Evolutionary conservation across 23 tunicate genomes (phyloP), one percentile per base, ranked within the genome.

Genomic region (Halocynthia roretzi): DNA sequence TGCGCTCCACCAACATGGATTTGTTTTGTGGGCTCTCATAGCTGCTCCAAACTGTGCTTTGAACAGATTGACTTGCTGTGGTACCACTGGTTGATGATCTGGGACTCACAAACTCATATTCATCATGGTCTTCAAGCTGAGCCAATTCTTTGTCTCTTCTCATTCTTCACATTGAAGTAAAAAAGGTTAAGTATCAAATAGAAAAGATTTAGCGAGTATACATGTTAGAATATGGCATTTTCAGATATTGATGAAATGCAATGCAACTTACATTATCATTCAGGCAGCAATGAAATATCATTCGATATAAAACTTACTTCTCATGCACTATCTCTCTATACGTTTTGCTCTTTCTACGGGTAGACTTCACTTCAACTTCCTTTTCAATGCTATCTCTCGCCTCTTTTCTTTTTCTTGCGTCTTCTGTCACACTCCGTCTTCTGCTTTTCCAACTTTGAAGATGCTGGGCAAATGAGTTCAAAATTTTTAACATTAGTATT

Each of bases 251-350:
- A 61, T n/a, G 11, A 18, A 31, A 31, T 31, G 44, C 44, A 31
- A 31, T 31, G 44, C 1, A 31, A 31, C 44, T 0, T 31, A 31
- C 44, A 31, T 31, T 31, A 31, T 31, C 44, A 31, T 31, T 31
- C 44, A 4, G 44, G 44, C 44, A 31, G 1, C 4, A 4, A 31
- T 31, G 44, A 1, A 31, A 31, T 31, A 31, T 0, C 4, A 31
- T 31, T 31, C 44, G 2, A 31, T 31, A 31, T 31, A 31, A 0
- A 63, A 31, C 85, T 19, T 75, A 86, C 90, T 92, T 92, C 58
- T 86, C 92, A 78, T 92, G 92, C 23, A 92, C 76, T 49, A 92
- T 92, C 75, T 92, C 92, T 67, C 74, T 78, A 72, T 82, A 92
- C 0, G 98, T 92, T 69, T 92, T 92, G 15, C 82, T 70, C 67